Conservation (phyloP, 1,140 invertebrate genomes). For the Nymphalis io region DNA sequence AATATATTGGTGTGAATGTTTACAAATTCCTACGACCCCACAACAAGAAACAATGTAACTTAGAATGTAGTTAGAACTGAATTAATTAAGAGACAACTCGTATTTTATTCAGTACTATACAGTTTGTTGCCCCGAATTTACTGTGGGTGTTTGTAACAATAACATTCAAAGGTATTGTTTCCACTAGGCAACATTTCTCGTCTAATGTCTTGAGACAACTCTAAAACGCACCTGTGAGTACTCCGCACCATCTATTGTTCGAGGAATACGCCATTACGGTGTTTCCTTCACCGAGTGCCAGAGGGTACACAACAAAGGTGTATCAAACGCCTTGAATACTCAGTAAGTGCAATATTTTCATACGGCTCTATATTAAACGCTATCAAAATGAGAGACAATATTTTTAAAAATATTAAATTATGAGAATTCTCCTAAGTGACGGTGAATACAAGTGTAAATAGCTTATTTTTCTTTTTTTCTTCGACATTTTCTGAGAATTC, state of each 20-base stretch:
- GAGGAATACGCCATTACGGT: constrained; percentile 31
- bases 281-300: constrained; percentile 16
- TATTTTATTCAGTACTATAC: constrained; percentile 23
- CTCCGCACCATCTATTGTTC: constrained; percentile 28
- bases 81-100: constrained; percentile 30
- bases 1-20: constrained; percentile 2
- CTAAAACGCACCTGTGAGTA: constrained; percentile 33
- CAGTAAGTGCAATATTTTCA: constrained; percentile 19
- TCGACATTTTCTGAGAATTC: too few species aligned
- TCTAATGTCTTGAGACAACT: constrained; percentile 36
- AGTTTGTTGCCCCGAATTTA: constrained; percentile 27
- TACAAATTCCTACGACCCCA: constrained; percentile 11
- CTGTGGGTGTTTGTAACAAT: constrained; percentile 30
- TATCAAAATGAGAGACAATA: background rate
- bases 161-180: constrained; percentile 33
- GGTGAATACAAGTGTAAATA: too few species aligned
- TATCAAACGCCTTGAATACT: constrained; percentile 22
- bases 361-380: background rate
- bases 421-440: too few species aligned
- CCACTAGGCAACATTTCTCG: constrained; percentile 25
- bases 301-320: constrained; percentile 18
- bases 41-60: constrained; percentile 16
- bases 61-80: constrained; percentile 23
- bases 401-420: background rate
- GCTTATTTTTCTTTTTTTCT: too few species aligned